Percentiles rank a stretch among this genome's conserved stretches.
phyloP scores from a whole-genome alignment of 1,140 invertebrate genomes.

The Pectinophora gossypiella region DNA sequence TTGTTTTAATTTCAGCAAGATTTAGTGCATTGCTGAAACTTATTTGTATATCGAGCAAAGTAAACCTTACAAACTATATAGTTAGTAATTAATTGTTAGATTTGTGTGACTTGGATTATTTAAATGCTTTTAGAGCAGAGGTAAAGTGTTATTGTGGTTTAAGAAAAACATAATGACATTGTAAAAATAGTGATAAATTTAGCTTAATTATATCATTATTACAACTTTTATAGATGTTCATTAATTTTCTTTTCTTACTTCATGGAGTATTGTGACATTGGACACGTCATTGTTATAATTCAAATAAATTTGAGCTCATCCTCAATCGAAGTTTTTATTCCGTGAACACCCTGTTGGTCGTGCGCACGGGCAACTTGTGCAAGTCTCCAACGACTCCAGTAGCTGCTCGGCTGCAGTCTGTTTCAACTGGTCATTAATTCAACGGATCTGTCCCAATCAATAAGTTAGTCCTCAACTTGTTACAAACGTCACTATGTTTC shows the following conservation, averaged over 20 bases:
- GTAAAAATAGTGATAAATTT: slow-evolving; percentile 74
- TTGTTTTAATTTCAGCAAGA: slow-evolving; percentile 46
- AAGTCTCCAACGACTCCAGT: background rate
- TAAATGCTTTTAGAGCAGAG: slow-evolving; percentile 71
- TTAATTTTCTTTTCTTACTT: slow-evolving; percentile 72
- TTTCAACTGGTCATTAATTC: background rate
- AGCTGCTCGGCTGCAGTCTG: too few relatives aligned
- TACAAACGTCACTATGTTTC: background rate
- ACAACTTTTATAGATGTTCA: slow-evolving; percentile 75
- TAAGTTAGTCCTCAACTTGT: background rate
- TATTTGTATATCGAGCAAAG: slow-evolving; percentile 74
- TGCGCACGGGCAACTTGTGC: background rate
- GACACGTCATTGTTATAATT: slow-evolving; percentile 74
- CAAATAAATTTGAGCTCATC: slow-evolving; percentile 74
- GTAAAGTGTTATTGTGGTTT: slow-evolving; percentile 72
- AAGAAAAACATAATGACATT: slow-evolving; percentile 74
- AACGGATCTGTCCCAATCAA: background rate
- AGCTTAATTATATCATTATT: slow-evolving; percentile 73
- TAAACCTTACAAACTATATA: slow-evolving; percentile 71
- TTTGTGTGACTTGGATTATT: slow-evolving; percentile 74
- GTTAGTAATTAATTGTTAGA: slow-evolving; percentile 75
- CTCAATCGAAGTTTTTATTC: slow-evolving; percentile 71
- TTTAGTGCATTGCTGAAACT: slow-evolving; percentile 51
- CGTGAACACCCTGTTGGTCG: background rate
- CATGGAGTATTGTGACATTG: slow-evolving; percentile 73